phyloP scores from a whole-genome alignment of 2,797 vertebrate species.

The Sebastes trivittatus region DNA sequence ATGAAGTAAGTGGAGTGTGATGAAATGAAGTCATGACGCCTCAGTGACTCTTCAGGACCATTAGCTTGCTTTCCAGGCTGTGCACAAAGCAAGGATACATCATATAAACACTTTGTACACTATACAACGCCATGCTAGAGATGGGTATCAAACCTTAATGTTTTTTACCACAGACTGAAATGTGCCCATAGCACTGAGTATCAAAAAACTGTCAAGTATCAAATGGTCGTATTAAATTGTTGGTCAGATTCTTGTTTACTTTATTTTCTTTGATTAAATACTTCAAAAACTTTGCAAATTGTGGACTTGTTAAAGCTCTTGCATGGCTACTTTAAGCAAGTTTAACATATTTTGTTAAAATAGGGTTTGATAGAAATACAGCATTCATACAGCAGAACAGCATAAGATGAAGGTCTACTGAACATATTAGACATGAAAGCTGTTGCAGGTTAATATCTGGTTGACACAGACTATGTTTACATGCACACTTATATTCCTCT shows the following conservation, averaged over 20 bases:
- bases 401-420: background rate
- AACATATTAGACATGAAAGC: background rate
- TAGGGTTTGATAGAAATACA: background rate
- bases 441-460: background rate
- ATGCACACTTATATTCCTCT: too few species aligned
- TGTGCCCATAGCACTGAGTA: background rate
- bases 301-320: background rate
- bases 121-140: background rate
- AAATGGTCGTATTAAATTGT: background rate
- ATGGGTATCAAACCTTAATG: background rate
- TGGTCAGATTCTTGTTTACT: background rate
- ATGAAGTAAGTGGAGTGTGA: constrained; percentile 29
- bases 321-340: background rate
- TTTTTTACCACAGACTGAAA: background rate
- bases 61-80: constrained; percentile 17
- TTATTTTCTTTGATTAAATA: background rate
- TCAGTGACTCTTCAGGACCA: constrained; percentile 44
- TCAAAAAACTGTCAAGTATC: background rate
- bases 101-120: background rate
- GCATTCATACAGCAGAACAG: background rate
- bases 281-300: background rate
- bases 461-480: too few species aligned
- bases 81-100: background rate
- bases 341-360: background rate
- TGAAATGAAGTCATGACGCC: constrained; percentile 27